phyloP scores from a whole-genome alignment of 2,888 invertebrate genomes.

The Tolmerus cingulatus region DNA sequence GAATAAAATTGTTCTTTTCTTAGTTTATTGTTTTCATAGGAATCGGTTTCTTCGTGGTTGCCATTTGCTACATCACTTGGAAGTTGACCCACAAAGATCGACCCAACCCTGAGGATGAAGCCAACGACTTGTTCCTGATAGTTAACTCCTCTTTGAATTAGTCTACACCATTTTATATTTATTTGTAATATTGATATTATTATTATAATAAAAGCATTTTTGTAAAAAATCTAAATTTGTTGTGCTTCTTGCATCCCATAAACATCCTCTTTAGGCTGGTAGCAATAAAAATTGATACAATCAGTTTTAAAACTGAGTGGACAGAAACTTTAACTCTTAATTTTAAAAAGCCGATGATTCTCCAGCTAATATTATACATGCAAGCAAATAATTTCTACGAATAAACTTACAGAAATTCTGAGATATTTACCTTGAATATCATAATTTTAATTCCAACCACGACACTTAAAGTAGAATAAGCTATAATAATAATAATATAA shows the following conservation, averaged over 20 bases:
- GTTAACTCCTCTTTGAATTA: not conserved
- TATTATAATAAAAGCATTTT: not conserved
- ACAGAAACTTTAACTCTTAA: too few species aligned
- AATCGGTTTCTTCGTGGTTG: slow-evolving; percentile 29
- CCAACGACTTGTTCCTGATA: not conserved
- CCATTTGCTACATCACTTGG: slow-evolving; percentile 36
- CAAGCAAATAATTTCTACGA: too few species aligned
- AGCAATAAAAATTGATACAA: too few species aligned
- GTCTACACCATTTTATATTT: not conserved
- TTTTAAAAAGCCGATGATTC: too few species aligned
- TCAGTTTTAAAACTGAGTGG: not conserved
- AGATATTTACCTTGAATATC: too few species aligned
- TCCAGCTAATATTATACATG: too few species aligned
- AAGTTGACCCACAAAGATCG: not conserved
- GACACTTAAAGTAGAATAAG: too few species aligned
- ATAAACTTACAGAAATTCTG: too few species aligned
- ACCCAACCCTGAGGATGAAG: not conserved
- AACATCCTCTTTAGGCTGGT: not conserved
- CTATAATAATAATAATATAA: too few species aligned
- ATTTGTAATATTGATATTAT: not conserved
- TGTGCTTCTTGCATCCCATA: too few species aligned
- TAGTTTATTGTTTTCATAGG: not conserved
- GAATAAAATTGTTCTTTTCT: not conserved
- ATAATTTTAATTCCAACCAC: too few species aligned
- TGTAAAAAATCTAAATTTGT: not conserved